phyloP scores from a whole-genome alignment of 2,888 invertebrate genomes.

The Agapostemon virescens region DNA sequence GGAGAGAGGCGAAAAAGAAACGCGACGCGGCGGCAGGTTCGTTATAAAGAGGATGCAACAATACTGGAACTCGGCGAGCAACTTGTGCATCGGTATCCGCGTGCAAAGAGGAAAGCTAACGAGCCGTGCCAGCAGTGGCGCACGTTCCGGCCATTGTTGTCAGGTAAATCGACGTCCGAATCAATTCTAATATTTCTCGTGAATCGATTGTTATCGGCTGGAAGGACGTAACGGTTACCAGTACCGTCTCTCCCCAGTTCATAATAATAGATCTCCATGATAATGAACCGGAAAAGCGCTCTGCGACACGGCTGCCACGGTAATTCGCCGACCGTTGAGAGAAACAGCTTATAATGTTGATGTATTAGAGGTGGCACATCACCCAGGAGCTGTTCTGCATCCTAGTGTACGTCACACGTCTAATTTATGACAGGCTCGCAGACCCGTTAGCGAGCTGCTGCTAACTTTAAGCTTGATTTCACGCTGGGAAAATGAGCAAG shows the following conservation, averaged over 20 bases:
- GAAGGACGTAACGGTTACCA: conserved; percentile 23
- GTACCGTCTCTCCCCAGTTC: conserved; percentile 25
- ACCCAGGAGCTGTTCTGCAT: conserved; percentile 6
- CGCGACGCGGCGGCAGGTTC: conserved; percentile 10
- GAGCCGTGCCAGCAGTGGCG: conserved; percentile 41
- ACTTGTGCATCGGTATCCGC: conserved; percentile 21
- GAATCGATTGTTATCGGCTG: conserved; percentile 55
- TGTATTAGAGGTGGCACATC: conserved; percentile 12
- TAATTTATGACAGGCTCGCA: conserved; percentile 24
- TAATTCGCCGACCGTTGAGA: conserved; percentile 38
- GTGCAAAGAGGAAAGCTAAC: conserved; percentile 49
- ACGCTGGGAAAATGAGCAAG: neutral
- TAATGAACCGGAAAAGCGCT: conserved; percentile 59
- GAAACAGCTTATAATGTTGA: conserved; percentile 30
- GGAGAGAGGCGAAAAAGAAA: neutral
- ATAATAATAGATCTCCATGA: conserved; percentile 55
- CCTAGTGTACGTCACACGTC: neutral
- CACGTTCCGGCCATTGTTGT: conserved; percentile 57
- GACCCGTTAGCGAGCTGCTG: neutral
- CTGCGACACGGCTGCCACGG: conserved; percentile 36
- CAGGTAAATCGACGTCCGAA: conserved; percentile 53
- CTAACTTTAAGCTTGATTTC: neutral
- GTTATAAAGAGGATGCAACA: conserved; percentile 37
- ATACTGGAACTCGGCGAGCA: conserved; percentile 23
- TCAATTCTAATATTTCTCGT: conserved; percentile 59